Conservation (phyloP, 2,113 vertebrate genomes). For the Phaetusa simplex region DNA sequence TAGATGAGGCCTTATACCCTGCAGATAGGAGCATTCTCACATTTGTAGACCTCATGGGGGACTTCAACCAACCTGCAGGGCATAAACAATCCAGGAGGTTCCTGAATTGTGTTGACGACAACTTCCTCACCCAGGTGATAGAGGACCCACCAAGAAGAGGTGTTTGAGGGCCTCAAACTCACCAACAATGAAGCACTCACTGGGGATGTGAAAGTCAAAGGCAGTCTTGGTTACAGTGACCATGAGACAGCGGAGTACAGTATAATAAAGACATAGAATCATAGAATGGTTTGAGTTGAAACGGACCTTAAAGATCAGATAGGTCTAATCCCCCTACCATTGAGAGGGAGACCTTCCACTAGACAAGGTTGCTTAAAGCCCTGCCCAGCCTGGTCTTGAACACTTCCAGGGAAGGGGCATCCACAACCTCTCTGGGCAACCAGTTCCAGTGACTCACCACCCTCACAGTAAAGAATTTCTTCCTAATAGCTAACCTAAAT, state of each 20-base stretch:
- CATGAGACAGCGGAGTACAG: neutral
- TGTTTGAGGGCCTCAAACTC: neutral
- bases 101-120: accelerated
- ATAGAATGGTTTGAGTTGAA: too few species aligned
- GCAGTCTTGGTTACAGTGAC: neutral
- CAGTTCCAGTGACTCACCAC: too few species aligned
- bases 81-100: neutral
- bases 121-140: neutral
- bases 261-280: neutral
- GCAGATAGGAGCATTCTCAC: neutral
- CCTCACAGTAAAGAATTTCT: too few species aligned
- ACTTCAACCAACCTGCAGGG: neutral
- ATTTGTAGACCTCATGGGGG: neutral
- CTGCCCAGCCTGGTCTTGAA: too few species aligned
- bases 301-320: too few species aligned
- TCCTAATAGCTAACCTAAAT: too few species aligned
- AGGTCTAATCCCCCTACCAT: too few species aligned
- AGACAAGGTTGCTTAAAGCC: too few species aligned
- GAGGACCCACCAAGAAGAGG: neutral
- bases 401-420: too few species aligned
- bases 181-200: neutral
- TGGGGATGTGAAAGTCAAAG: neutral
- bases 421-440: too few species aligned
- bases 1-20: neutral
- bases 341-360: too few species aligned